Evolutionary conservation across 2,888 invertebrate species (phyloP), one percentile per base, ranked within the genome.

Genomic region (Blastobasis adustella): DNA sequence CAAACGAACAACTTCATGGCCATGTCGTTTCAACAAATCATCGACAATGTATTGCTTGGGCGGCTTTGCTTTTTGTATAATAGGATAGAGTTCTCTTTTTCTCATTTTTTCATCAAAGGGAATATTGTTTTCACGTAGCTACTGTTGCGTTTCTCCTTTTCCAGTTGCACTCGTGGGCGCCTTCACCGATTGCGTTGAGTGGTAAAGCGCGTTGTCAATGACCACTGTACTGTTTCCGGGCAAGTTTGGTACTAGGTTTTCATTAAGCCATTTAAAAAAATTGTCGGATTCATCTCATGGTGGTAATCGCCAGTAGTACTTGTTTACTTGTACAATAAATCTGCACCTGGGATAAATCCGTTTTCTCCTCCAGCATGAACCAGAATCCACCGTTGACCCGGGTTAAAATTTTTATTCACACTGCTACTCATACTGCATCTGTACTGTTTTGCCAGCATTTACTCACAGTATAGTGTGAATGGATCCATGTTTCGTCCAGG

Each of bases 111-210:
- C 56, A 10, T 60, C 55, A 56, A 60, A 65, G 7, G 44, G 44
- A 38, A 67, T 61, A 38, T 60, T 57, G 50, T 62, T 59, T 6
- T 51, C 54, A 45, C 44, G 49, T 37, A 70, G 51, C 64, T 66
- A 63, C 44, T 54, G 52, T 49, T 53, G 50, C 58, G 58, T 62
- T 41, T 45, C 54, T 36, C 52, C 47, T 52, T 54, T 56, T 51
- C 47, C 50, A n/a, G 42, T n/a, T n/a, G 9, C n/a, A 8, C 9
- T 50, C 8, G 37, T 46, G 38, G 50, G 50, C 10, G 38, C 41
- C 39, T 41, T 50, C 41, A 42, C 45, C 10, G n/a, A 6, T 41
- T 50, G 46, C 37, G 37, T 36, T 8, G 10, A 37, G 46, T 50
- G 50, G 38, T 49, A 49, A 37, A 9, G 9, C n/a, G 40, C 49